phyloP scores from a whole-genome alignment of 1,140 invertebrate genomes.

The Cydia pomonella region DNA sequence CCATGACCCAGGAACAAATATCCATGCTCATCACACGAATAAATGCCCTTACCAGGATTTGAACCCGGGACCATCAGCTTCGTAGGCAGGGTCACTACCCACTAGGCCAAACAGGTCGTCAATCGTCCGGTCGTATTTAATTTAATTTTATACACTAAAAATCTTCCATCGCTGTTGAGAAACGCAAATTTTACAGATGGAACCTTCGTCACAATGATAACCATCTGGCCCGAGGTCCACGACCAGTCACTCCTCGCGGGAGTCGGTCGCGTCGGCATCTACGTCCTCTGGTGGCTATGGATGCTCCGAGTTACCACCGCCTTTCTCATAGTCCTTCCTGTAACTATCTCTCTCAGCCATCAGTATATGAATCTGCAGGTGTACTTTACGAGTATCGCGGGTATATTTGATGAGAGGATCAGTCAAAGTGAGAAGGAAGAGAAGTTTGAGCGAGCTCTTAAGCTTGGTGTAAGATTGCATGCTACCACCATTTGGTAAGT shows the following conservation, averaged over 20 bases:
- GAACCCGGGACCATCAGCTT: no score
- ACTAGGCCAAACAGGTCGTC: no score
- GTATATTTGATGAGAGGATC: conserved; percentile 48
- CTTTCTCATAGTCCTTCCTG: conserved; percentile 31
- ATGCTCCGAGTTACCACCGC: conserved; percentile 18
- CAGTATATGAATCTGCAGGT: conserved; percentile 42
- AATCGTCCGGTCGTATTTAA: no score
- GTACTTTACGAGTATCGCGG: conserved; percentile 44
- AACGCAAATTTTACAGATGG: conserved; percentile 24
- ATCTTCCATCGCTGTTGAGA: not conserved
- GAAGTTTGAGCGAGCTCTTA: conserved; percentile 50
- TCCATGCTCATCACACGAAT: no score
- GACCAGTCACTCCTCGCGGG: conserved; percentile 26
- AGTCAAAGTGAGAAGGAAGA: conserved; percentile 48
- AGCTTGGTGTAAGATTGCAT: conserved; percentile 55
- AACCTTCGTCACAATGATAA: conserved; percentile 38
- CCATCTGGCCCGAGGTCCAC: conserved; percentile 38
- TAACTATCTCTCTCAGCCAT: conserved; percentile 38
- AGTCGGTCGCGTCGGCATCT: conserved; percentile 33
- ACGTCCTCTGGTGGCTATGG: conserved; percentile 38
- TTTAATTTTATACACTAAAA: no score
- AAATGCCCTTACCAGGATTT: no score
- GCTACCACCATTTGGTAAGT: conserved; percentile 34
- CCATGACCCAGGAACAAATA: no score
- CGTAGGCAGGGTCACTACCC: no score